A percentile compares a stretch with the other conserved stretches of the same genome.
Conservation (phyloP, 2,888 invertebrate genomes). For the Drosophila ezoana region DNA sequence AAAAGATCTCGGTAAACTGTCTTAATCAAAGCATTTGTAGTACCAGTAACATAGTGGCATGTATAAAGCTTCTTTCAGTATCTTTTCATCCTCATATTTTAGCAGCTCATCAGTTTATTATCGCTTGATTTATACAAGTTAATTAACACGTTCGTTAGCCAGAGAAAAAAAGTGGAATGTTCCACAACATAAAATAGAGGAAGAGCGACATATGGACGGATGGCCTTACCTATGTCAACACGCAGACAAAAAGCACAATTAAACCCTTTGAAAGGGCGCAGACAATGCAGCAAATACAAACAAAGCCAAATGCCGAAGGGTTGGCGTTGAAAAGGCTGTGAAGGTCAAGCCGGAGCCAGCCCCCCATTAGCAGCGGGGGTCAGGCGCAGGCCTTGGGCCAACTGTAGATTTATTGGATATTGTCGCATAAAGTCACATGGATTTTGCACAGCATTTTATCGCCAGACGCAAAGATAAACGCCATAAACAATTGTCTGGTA, state of each 20-base stretch:
- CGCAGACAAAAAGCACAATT: conserved; percentile 72
- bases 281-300: conserved; percentile 64
- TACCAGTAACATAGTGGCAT: no score
- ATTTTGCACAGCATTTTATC: conserved; percentile 72
- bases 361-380: conserved; percentile 4
- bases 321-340: conserved; percentile 39
- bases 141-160: conserved; percentile 70
- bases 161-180: conserved; percentile 35
- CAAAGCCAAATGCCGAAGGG: conserved; percentile 43
- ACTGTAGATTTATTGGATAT: conserved; percentile 80
- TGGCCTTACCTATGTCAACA: conserved; percentile 71
- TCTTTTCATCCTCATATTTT: conserved; percentile 4
- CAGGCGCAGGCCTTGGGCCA: conserved; percentile 30
- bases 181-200: conserved; percentile 14
- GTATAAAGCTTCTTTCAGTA: conserved; percentile 19
- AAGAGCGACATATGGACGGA: conserved; percentile 35
- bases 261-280: conserved; percentile 70
- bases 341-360: conserved; percentile 54
- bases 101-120: conserved; percentile 48
- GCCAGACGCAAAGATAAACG: conserved; percentile 72
- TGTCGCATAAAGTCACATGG: conserved; percentile 75
- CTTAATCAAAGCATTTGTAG: background rate
- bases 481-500: conserved; percentile 70
- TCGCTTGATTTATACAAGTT: conserved; percentile 75
- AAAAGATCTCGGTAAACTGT: background rate